These are phyloP conservation scores for Myotis brandtii DNA, from an alignment of 2,113 vertebrate species.

Conservation along the genomic window DNA sequence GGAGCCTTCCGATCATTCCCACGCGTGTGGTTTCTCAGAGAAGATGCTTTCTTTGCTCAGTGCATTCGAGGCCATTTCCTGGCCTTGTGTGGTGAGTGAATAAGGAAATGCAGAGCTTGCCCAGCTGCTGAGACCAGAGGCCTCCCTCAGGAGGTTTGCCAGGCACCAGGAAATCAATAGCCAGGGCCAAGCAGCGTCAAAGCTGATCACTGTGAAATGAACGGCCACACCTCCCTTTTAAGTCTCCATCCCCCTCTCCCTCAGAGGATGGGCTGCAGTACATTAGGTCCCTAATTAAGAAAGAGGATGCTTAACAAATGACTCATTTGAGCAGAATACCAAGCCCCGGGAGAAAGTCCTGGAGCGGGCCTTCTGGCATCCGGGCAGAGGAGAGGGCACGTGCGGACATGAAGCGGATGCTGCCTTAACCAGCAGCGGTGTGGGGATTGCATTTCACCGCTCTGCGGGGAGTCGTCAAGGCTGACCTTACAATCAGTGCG, in stretches of 20 bases:
- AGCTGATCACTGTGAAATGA: slow-evolving; percentile 31
- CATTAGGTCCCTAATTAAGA: slow-evolving; percentile 48
- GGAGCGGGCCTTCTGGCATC: not conserved
- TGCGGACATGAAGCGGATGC: not conserved
- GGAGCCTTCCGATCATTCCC: not conserved
- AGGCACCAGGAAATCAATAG: slow-evolving; percentile 29
- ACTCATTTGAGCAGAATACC: slow-evolving; percentile 53
- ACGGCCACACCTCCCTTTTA: slow-evolving; percentile 28
- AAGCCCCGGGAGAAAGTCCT: not conserved
- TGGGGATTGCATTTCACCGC: slow-evolving; percentile 7
- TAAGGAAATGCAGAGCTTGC: not conserved
- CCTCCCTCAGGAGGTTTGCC: slow-evolving; percentile 4
- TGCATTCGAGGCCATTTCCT: slow-evolving; percentile 7
- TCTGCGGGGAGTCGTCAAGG: slow-evolving; percentile 50
- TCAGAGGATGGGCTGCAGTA: not conserved
- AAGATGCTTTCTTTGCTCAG: not conserved
- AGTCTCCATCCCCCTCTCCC: slow-evolving; percentile 35
- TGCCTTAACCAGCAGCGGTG: slow-evolving; percentile 38
- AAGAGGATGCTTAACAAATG: not conserved
- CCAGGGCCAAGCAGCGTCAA: slow-evolving; percentile 37
- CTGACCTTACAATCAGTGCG: not conserved
- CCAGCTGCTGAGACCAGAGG: not conserved
- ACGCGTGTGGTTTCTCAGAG: not conserved
- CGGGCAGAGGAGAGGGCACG: not conserved
- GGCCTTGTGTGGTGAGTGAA: not conserved